Percentiles rank a stretch among this genome's conserved stretches.
These are phyloP conservation scores for Limnephilus marmoratus DNA, from an alignment of 2,888 invertebrate genomes.

Conservation along the genomic window DNA sequence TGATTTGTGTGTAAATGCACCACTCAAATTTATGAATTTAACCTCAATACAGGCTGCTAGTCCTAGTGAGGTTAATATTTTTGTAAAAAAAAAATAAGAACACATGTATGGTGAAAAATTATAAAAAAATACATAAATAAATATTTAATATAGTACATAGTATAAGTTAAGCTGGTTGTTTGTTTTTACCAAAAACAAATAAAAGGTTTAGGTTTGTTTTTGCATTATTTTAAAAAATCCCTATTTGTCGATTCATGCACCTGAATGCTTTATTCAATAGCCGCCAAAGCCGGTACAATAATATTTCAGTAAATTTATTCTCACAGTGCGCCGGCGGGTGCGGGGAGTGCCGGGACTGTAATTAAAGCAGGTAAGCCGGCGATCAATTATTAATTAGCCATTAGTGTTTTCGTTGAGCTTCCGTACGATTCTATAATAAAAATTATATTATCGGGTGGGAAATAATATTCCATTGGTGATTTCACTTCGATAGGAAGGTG, in stretches of 20 bases:
- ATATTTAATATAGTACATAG: no score
- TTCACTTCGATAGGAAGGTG: not conserved
- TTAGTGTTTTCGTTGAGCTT: slow-evolving; percentile 19
- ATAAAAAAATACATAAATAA: no score
- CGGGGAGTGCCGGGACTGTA: not conserved
- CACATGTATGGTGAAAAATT: no score
- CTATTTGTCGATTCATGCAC: not conserved
- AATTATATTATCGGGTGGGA: not conserved
- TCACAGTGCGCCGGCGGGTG: not conserved
- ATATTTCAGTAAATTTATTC: not conserved
- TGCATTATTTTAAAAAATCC: not conserved
- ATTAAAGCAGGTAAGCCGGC: slow-evolving; percentile 40
- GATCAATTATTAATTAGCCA: slow-evolving; percentile 43
- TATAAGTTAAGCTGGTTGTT: not conserved
- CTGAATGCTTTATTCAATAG: not conserved
- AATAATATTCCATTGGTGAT: not conserved
- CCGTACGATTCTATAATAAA: not conserved
- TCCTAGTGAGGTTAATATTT: no score
- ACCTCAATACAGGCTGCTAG: no score
- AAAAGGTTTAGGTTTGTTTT: not conserved
- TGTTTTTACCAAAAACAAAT: not conserved
- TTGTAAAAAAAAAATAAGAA: no score
- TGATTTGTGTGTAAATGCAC: no score
- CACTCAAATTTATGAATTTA: no score
- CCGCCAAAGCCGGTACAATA: no score